Evolutionary conservation across 2,888 invertebrate genomes (phyloP), one percentile per base, ranked within the genome.

Genomic region (Melanostoma scalare): DNA sequence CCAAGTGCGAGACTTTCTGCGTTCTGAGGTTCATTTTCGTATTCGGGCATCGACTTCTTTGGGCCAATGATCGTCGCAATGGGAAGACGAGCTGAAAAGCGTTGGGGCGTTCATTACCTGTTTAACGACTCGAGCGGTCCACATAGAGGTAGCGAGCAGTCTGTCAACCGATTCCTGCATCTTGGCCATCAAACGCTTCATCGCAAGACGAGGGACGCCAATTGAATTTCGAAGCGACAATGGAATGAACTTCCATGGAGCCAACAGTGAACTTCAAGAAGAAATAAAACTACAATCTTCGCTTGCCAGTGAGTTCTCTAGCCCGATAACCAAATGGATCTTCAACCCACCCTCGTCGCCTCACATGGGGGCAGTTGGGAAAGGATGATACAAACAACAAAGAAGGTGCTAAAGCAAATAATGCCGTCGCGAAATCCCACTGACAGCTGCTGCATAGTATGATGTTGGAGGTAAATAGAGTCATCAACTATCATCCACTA

Each of bases 171-270:
- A 50, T 8, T 50, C 50, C 9, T 50, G 31, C n/a, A n/a, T n/a
- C n/a, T 6, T 31, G 3, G 50, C 50, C 50, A 50, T 31, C 6
- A 31, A 8, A 31, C 50, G 50, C 3, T 31, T 31, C 31, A 50
- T 31, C 9, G n/a, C n/a, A n/a, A 6, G 78, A 4, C 56, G 84
- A 40, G 85, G 85, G 8, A 61, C 76, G 4, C 71, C 75, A n/a
- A 42, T 38, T 2, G 55, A 79, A 33, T 52, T 80, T 3, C 67
- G 35, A n/a, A 78, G 69, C 3, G 86, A 86, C 58, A 86, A 86
- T 50, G 86, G 86, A n/a, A 85, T 82, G 0, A 86, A 86, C 30
- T 86, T 86, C 56, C 63, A 75, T 0, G 77, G 84, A 0, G 79
- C 86, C 0, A 77, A 78, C 3, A 36, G 61, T 0, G 77, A 86